Base-by-base conservation (phyloP, 1,140 invertebrate genomes). In the Halictus rubicundus region DNA sequence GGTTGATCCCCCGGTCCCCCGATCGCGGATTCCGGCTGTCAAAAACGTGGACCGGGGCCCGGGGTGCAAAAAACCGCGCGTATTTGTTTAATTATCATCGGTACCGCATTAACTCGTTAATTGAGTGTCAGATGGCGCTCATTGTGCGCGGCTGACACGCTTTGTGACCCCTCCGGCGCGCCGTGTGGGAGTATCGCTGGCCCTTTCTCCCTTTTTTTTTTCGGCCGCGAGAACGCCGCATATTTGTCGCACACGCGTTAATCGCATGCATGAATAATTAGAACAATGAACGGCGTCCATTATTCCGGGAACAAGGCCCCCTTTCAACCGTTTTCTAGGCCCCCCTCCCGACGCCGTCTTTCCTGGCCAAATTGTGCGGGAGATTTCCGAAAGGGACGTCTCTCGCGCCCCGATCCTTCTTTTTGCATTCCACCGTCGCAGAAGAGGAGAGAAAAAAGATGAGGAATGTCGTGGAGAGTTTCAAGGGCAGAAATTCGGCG, bases 81-180 rank as follows among this genome's bases (percentile, higher is more conserved):
- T 90, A 89, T 92, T 92, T 93, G 91, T 92, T 92, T 93, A 92
- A 93, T 93, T 93, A 93, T 92, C 90, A 92, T 89, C 88, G 89
- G 89, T 90, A 89, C 84, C 89, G 91, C 87, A 93, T 93, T 93
- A 93, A 93, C 92, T 93, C 91, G 92, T 92, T 93, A 93, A 93
- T 93, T 93, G 91, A 92, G 91, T 92, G 92, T 93, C 92, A 93
- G 90, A 93, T 91, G 90, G 88, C 85, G 82, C 32, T 75, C 80
- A 92, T 93, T 93, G 92, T 93, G 83, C 82, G 81, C 84, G 85
- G 77, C 83, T 93, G 92, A 93, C 91, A 92, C 88, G 91, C 90
- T 92, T 93, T 93, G 89, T 92, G 84, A 76, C 81, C 65, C 65
- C 63, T 21, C 27, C 49, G 49, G 32, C 60, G 16, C 70, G 71